A percentile compares a stretch with the other conserved stretches of the same genome.
These are phyloP conservation scores for Hylomyscus alleni DNA, from an alignment of 2,797 vertebrate genomes.

Conservation along the genomic window DNA sequence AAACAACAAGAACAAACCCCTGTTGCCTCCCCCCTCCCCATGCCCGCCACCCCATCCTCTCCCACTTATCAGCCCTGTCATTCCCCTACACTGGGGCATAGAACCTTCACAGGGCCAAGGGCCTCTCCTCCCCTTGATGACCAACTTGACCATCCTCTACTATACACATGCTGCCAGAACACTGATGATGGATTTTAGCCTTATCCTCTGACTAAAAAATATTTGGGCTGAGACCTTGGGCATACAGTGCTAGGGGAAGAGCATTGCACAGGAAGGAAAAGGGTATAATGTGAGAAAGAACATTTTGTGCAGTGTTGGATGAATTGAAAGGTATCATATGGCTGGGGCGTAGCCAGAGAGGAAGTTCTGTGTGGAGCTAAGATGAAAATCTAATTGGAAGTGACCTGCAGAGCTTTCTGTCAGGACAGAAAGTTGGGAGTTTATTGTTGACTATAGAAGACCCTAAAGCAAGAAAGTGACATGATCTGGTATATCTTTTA, in stretches of 20 bases:
- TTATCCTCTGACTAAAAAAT: constrained; percentile 75
- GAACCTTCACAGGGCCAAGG: too few relatives aligned
- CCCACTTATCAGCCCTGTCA: too few relatives aligned
- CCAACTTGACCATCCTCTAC: too few relatives aligned
- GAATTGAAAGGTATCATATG: background rate
- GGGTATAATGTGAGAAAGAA: background rate
- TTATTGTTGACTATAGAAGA: constrained; percentile 8
- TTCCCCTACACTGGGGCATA: too few relatives aligned
- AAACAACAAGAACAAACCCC: too few relatives aligned
- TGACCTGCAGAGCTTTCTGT: background rate
- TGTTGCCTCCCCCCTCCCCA: too few relatives aligned
- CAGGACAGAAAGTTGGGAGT: background rate
- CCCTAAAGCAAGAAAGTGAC: constrained; percentile 16
- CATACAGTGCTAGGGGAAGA: background rate
- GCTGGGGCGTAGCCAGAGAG: background rate
- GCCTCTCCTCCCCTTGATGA: too few relatives aligned
- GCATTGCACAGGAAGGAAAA: background rate
- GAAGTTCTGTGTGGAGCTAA: background rate
- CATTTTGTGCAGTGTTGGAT: background rate
- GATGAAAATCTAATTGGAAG: background rate
- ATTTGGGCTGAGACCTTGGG: constrained; percentile 1
- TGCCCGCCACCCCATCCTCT: too few relatives aligned
- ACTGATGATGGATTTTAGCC: constrained; percentile 77
- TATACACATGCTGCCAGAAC: too few relatives aligned
- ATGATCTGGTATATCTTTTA: background rate